phyloP scores from a whole-genome alignment of 2,888 invertebrate species.

The Ophion slaviceki region DNA sequence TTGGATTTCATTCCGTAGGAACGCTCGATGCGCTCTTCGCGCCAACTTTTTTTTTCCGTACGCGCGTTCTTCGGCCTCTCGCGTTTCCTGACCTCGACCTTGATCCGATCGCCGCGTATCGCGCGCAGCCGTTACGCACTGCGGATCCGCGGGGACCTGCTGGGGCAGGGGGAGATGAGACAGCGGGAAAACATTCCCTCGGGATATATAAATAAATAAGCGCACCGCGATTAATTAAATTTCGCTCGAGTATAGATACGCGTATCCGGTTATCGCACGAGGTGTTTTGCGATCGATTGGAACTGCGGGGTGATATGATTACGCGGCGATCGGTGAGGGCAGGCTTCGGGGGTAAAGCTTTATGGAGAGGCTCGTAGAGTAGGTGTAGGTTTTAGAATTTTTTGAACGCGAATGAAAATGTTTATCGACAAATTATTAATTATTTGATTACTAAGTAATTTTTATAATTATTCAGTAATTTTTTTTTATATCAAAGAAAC shows the following conservation, averaged over 20 bases:
- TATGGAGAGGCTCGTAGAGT: no score
- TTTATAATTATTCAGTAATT: no score
- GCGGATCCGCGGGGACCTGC: neutral
- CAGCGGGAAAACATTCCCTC: neutral
- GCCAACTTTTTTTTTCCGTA: neutral
- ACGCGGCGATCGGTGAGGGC: no score
- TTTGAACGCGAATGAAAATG: no score
- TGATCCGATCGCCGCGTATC: slow-evolving; percentile 48
- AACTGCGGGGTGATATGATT: no score
- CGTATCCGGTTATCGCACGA: neutral
- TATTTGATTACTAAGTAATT: no score
- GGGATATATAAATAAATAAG: neutral
- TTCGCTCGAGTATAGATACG: neutral
- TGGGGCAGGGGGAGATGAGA: neutral
- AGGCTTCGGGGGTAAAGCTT: no score
- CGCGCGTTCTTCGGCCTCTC: neutral
- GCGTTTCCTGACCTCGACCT: slow-evolving; percentile 41
- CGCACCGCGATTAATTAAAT: neutral
- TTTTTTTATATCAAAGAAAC: no score
- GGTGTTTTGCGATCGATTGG: neutral
- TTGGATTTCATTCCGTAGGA: no score
- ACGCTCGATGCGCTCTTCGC: no score
- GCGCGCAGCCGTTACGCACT: slow-evolving; percentile 44
- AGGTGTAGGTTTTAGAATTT: no score
- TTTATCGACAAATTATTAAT: no score